Percentiles rank a stretch among this genome's conserved stretches.
Evolutionary conservation across 2,888 invertebrate species (phyloP).

Genomic region (Petrolisthes manimaculis): DNA sequence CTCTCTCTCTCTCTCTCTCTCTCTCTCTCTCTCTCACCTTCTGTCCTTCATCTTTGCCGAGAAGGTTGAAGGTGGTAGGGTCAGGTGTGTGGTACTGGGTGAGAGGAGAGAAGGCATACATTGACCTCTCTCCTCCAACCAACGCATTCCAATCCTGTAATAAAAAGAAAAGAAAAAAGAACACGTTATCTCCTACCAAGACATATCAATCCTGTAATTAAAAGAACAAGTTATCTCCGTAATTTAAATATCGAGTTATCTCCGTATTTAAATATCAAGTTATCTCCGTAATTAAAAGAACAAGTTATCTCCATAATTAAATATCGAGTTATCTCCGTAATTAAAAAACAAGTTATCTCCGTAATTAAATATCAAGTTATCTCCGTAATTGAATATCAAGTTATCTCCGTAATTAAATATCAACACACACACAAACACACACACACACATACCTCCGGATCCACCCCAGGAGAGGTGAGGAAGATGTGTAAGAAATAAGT

Average conservation of each 20-base stretch:
- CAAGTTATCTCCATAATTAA: too few species aligned
- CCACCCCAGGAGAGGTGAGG: constrained; percentile 28
- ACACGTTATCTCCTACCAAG: not conserved
- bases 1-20: not conserved
- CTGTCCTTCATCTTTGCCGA: constrained; percentile 36
- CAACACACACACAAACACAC: not conserved
- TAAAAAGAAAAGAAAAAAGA: not conserved
- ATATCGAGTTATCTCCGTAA: too few species aligned
- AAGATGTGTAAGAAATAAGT: constrained; percentile 43
- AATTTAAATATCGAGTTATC: too few species aligned
- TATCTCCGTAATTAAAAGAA: not conserved
- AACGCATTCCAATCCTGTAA: constrained; percentile 39
- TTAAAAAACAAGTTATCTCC: too few species aligned
- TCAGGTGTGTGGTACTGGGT: constrained; percentile 46
- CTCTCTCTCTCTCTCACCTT: constrained; percentile 1
- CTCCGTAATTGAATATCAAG: too few species aligned
- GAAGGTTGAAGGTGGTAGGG: constrained; percentile 45
- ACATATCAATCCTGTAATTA: not conserved
- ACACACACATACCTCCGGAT: constrained; percentile 29
- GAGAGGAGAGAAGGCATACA: constrained; percentile 39
- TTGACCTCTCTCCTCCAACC: constrained; percentile 22
- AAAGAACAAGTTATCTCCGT: not conserved
- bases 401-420: too few species aligned
- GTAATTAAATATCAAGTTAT: too few species aligned
- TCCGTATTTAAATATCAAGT: too few species aligned